Conservation (phyloP, 2,113 vertebrate genomes). For the Corynorhinus townsendii region DNA sequence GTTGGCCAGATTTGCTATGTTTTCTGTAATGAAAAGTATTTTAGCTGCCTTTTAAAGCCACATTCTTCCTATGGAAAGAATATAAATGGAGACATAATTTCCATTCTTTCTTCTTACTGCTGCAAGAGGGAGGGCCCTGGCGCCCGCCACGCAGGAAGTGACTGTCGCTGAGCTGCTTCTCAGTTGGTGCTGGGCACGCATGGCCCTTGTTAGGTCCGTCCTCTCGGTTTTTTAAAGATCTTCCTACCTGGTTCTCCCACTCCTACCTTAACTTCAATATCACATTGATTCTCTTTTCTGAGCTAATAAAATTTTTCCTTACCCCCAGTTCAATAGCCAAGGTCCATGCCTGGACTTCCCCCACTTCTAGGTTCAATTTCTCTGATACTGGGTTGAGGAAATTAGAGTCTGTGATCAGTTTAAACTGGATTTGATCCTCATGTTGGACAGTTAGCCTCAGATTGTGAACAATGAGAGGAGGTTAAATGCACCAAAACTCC, state of each 20-base stretch:
- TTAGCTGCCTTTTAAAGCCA: constrained; percentile 17
- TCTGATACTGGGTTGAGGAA: not conserved
- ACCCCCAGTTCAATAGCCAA: not conserved
- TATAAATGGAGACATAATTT: constrained; percentile 12
- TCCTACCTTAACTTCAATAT: not conserved
- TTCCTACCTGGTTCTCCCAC: not conserved
- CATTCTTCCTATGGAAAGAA: constrained; percentile 33
- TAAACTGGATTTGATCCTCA: not conserved
- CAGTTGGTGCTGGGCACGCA: not conserved
- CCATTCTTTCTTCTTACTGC: not conserved
- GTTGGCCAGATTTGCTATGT: constrained; percentile 17
- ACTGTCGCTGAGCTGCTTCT: not conserved
- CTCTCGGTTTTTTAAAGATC: not conserved
- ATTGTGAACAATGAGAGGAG: not conserved
- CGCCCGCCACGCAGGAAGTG: not conserved
- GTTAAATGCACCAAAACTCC: not conserved
- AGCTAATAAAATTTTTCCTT: not conserved
- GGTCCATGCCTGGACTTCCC: not conserved
- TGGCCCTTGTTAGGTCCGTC: not conserved
- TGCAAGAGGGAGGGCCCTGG: not conserved
- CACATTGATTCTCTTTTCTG: not conserved
- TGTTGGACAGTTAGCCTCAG: not conserved
- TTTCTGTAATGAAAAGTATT: constrained; percentile 37
- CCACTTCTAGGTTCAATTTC: not conserved
- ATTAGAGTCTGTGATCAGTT: not conserved